These are phyloP conservation scores for Coptodon bakossiorum DNA, from an alignment of 2,113 vertebrate genomes.

Conservation along the genomic window DNA sequence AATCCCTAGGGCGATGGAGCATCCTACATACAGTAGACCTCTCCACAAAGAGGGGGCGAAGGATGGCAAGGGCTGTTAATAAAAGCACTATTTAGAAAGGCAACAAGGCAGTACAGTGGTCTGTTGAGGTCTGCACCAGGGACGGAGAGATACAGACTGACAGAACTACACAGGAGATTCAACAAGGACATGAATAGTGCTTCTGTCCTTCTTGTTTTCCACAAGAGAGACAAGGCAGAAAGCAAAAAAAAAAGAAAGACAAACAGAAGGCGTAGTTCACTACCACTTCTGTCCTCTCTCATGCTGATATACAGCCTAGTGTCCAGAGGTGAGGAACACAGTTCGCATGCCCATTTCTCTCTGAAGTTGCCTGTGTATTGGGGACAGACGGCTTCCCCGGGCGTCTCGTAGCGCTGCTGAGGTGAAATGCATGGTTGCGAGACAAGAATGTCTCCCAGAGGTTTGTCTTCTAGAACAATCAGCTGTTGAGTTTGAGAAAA, in stretches of 20 bases:
- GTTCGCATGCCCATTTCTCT: slow-evolving; percentile 2
- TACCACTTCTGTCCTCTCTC: slow-evolving; percentile 23
- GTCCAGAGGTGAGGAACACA: slow-evolving; percentile 35
- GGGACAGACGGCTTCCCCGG: slow-evolving; percentile 18
- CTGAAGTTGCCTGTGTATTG: background rate
- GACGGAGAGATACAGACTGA: slow-evolving; percentile 55
- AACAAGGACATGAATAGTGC: slow-evolving; percentile 62
- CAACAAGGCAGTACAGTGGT: slow-evolving; percentile 63
- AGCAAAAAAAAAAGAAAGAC: slow-evolving; percentile 1
- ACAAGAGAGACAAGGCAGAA: slow-evolving; percentile 26
- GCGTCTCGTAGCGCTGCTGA: background rate
- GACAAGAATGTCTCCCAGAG: background rate
- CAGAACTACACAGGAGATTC: slow-evolving; percentile 43
- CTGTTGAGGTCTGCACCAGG: slow-evolving; percentile 34
- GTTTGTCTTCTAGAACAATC: background rate
- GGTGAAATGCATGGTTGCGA: slow-evolving; percentile 5
- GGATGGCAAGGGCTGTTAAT: background rate
- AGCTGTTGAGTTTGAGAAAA: slow-evolving; percentile 31
- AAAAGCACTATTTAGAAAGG: slow-evolving; percentile 50
- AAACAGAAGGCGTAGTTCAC: slow-evolving; percentile 38
- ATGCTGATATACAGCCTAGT: slow-evolving; percentile 14
- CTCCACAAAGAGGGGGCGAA: background rate
- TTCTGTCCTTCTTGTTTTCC: slow-evolving; percentile 57
- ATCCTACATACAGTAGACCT: slow-evolving; percentile 39
- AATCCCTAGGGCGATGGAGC: slow-evolving; percentile 47